Base-by-base conservation (phyloP, 2,113 vertebrate species). In the Cottus gobio region DNA sequence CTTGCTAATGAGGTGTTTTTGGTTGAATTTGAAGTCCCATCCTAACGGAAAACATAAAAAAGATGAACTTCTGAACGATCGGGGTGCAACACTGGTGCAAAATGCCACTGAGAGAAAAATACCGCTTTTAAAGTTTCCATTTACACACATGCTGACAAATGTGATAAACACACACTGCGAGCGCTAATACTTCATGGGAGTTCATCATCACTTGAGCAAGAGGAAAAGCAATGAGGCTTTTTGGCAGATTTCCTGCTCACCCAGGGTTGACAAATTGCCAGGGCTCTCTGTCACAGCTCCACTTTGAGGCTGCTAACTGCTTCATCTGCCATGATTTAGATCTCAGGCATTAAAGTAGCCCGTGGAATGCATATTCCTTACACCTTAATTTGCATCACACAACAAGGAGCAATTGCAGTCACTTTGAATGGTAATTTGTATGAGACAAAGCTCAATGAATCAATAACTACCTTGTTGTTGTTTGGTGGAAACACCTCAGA, bases 231-330 rank as follows among this genome's bases (percentile, higher is more conserved):
- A 84, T 80, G 83, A 91, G 77, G 89, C 91, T 90, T 93, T 92
- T 92, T 94, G 92, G 85, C 90, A 93, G 87, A 92, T 89, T 92
- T 92, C 91, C 90, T 87, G 88, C 89, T 93, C 84, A 84, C 80
- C 78, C 86, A 83, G 77, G 87, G 85, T 90, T 94, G 93, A 94
- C 91, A 91, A 92, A 94, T 94, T 89, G 90, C 89, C 89, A 85
- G 80, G 82, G 87, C 85, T 78, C 86, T 91, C 88, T 90, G 91
- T 94, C 92, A 91, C 85, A 77, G 91, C 89, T 79, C 89, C 87
- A 90, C 91, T 92, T 87, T 85, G 77, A 89, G 89, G 80, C 86
- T 71, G 80, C 89, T 90, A 91, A 91, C 87, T 73, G 80, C 89
- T 94, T 93, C 93, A 91, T 91, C 89, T 88, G 71, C 79, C 36